A percentile compares a stretch with the other conserved stretches of the same genome.
phyloP scores from a whole-genome alignment of 2,113 vertebrate genomes.

The Calonectris borealis region DNA sequence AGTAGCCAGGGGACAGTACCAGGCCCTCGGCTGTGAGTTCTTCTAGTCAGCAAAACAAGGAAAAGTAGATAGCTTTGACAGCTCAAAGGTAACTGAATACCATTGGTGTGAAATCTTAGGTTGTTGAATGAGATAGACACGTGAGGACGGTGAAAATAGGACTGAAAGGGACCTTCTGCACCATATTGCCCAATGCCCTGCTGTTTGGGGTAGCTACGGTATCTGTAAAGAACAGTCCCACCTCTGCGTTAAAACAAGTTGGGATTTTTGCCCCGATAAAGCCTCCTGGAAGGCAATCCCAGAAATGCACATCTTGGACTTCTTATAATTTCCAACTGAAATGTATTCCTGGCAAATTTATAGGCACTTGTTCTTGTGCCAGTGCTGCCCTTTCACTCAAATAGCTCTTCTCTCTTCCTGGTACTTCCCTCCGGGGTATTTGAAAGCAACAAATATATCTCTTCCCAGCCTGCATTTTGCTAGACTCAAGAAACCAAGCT shows the following conservation, averaged over 20 bases:
- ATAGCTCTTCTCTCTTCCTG: conserved; percentile 32
- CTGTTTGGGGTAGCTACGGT: background rate
- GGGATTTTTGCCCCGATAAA: background rate
- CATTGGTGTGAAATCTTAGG: background rate
- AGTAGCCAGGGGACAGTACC: background rate
- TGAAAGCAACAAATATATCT: conserved; percentile 36
- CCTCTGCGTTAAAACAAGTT: background rate
- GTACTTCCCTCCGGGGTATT: conserved; percentile 29
- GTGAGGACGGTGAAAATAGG: background rate
- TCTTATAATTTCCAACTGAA: conserved; percentile 24
- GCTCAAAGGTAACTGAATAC: background rate
- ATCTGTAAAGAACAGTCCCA: background rate
- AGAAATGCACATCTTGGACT: conserved; percentile 15
- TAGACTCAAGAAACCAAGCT: conserved; percentile 16
- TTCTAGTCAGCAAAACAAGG: background rate
- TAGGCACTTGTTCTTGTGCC: conserved; percentile 20
- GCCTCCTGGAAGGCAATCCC: background rate
- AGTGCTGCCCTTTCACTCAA: conserved; percentile 43
- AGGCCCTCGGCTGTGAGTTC: background rate
- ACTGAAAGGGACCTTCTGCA: background rate
- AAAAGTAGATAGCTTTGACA: background rate
- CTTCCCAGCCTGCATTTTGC: conserved; percentile 27
- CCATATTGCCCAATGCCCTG: background rate
- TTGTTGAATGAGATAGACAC: background rate
- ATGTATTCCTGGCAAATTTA: conserved; percentile 38